Percentiles rank a stretch among this genome's conserved stretches.
Conservation (phyloP, 2,113 vertebrate genomes). For the Reinhardtius hippoglossoides region DNA sequence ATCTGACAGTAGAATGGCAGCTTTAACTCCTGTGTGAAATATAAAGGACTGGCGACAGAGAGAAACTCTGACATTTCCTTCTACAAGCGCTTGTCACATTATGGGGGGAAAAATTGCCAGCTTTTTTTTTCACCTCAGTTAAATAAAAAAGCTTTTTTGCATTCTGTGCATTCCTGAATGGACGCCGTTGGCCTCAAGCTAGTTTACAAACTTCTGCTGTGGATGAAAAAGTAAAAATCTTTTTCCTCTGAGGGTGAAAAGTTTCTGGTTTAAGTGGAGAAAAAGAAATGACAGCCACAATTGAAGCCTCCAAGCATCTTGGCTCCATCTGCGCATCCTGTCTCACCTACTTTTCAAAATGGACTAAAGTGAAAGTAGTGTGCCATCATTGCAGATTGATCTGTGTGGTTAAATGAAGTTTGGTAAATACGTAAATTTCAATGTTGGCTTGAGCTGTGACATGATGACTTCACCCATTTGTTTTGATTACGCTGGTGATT, state of each 20-base stretch:
- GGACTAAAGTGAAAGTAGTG: slow-evolving; percentile 4
- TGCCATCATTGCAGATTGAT: slow-evolving; percentile 52
- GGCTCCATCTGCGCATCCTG: not conserved
- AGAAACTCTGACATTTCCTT: slow-evolving; percentile 33
- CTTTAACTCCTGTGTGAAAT: slow-evolving; percentile 2
- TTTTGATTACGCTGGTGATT: slow-evolving; percentile 75
- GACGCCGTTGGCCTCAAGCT: slow-evolving; percentile 1
- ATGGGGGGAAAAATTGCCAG: slow-evolving; percentile 13
- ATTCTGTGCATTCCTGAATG: slow-evolving; percentile 8
- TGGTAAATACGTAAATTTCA: slow-evolving; percentile 68
- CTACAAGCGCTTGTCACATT: not conserved
- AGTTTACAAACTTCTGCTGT: not conserved
- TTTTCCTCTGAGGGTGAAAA: slow-evolving; percentile 7
- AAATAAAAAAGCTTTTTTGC: slow-evolving; percentile 14
- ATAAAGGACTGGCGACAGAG: not conserved
- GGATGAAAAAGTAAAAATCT: not conserved
- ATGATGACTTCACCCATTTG: slow-evolving; percentile 74
- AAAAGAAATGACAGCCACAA: not conserved
- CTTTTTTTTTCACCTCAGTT: slow-evolving; percentile 23
- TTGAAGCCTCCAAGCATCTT: slow-evolving; percentile 8
- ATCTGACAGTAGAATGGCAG: not conserved
- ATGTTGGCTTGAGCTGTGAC: slow-evolving; percentile 65
- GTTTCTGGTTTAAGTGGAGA: slow-evolving; percentile 9
- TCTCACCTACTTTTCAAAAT: slow-evolving; percentile 31
- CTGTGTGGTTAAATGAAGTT: slow-evolving; percentile 59